phyloP scores from a whole-genome alignment of 2,888 invertebrate species.

The Rhorus exstirpatorius region DNA sequence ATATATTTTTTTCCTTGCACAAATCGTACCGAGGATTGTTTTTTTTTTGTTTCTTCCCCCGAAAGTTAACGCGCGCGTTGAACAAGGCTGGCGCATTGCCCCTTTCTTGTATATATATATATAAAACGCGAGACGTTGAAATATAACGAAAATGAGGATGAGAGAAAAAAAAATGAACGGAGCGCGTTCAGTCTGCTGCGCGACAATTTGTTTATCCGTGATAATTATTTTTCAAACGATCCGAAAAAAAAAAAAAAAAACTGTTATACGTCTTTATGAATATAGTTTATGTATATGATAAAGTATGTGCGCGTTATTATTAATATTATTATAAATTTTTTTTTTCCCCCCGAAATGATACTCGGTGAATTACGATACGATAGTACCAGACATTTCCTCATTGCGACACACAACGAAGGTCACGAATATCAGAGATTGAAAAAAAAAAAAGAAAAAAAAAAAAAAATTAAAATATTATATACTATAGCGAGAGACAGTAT shows the following conservation, averaged over 20 bases:
- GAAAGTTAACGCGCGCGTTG: constrained; percentile 2
- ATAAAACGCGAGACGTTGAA: constrained; percentile 47
- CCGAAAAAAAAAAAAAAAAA: too few species aligned
- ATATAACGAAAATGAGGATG: constrained; percentile 5
- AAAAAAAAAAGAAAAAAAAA: constrained; percentile 28
- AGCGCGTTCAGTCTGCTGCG: constrained; percentile 13
- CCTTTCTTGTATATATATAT: constrained; percentile 53
- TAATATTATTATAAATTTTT: constrained; percentile 4
- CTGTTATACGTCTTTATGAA: constrained; percentile 48
- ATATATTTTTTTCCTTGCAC: constrained; percentile 38
- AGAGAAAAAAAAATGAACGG: constrained; percentile 29
- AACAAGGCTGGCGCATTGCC: constrained; percentile 6
- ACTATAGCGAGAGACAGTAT: constrained; percentile 64
- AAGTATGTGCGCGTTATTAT: constrained; percentile 20
- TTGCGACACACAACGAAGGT: constrained; percentile 36
- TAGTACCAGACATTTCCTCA: constrained; percentile 37
- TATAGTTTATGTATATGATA: constrained; percentile 50
- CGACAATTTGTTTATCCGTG: constrained; percentile 58
- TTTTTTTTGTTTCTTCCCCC: too few species aligned
- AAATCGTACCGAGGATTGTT: constrained; percentile 46
- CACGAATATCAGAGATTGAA: constrained; percentile 19
- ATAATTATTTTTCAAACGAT: constrained; percentile 61
- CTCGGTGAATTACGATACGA: constrained; percentile 44
- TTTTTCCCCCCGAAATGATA: constrained; percentile 28
- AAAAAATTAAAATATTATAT: constrained; percentile 39